These are phyloP conservation scores for Trididemnum clinides DNA, from an alignment of 23 tunicate species.

Conservation along the genomic window DNA sequence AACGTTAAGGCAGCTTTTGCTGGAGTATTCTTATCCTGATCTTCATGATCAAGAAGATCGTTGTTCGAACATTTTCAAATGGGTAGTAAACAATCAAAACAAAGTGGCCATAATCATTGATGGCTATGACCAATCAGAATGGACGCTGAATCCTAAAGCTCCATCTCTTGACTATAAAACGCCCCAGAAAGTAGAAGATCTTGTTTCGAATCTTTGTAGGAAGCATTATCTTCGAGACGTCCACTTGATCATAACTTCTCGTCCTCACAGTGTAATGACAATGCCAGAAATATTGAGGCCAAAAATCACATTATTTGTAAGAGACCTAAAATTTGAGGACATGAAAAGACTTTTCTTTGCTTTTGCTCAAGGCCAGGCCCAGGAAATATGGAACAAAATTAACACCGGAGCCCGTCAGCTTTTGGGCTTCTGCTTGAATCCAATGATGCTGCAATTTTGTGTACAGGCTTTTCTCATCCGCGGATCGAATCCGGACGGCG, in stretches of 20 bases:
- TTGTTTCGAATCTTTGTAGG: constrained; percentile 23
- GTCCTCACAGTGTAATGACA: constrained; percentile 26
- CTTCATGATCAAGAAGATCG: background rate
- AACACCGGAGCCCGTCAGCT: constrained; percentile 31
- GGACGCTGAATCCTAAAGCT: background rate
- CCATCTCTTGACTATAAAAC: constrained; percentile 3
- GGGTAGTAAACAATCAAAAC: constrained; percentile 26
- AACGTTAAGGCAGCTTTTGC: constrained; percentile 6
- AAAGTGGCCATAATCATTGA: constrained; percentile 24
- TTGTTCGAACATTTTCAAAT: background rate
- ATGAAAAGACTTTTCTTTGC: constrained; percentile 20
- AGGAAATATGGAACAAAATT: constrained; percentile 12
- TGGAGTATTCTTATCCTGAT: constrained; percentile 12
- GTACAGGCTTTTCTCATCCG: background rate
- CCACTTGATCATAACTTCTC: constrained; percentile 15
- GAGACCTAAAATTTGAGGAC: background rate
- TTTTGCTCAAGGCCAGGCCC: constrained; percentile 8
- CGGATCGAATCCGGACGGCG: background rate
- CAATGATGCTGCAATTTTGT: constrained; percentile 20
- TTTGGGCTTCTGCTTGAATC: constrained; percentile 22
- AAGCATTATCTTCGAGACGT: constrained; percentile 5
- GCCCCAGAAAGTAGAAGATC: background rate
- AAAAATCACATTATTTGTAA: background rate
- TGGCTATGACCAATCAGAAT: constrained; percentile 34
- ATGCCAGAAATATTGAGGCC: background rate